These are phyloP conservation scores for Tangara arthus DNA, from an alignment of 2,797 vertebrate genomes.

Conservation along the genomic window DNA sequence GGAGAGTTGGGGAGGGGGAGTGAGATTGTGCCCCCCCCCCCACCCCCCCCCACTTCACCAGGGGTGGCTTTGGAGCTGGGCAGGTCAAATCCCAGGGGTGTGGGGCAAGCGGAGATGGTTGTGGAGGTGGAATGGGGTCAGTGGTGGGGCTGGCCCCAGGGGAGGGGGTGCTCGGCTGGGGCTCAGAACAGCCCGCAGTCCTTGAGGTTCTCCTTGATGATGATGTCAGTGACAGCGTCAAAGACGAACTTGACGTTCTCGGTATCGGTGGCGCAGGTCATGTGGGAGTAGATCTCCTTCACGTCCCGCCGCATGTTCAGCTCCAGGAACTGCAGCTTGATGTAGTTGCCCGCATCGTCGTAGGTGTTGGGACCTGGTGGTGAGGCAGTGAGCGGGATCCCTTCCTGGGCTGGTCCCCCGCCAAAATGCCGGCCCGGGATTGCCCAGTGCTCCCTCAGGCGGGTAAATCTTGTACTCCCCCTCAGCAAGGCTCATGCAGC, in stretches of 20 bases:
- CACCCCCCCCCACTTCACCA: not conserved
- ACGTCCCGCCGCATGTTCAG: constrained; percentile 90
- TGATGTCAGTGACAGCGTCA: constrained; percentile 96
- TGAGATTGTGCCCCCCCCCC: fast-evolving
- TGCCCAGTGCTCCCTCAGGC: not conserved
- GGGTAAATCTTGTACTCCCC: not conserved
- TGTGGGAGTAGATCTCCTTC: constrained; percentile 98
- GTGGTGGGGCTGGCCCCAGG: not conserved
- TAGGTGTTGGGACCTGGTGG: constrained; percentile 91
- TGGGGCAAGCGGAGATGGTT: not conserved
- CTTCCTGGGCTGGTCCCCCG: not conserved
- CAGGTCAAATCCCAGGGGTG: not conserved
- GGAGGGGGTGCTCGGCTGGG: not conserved
- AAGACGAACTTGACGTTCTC: constrained; percentile 99
- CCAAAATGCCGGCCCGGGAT: not conserved
- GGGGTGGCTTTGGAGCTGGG: not conserved
- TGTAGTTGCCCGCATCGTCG: constrained; percentile 95
- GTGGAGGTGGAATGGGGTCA: not conserved
- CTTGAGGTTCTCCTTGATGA: constrained; percentile 99
- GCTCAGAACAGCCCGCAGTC: constrained; percentile 96
- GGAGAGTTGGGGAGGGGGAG: not conserved
- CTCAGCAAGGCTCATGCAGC: not conserved
- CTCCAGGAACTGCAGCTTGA: constrained; percentile 96
- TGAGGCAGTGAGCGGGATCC: not conserved
- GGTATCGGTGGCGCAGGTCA: constrained; percentile 98